Evolutionary conservation across 2,888 invertebrate genomes (phyloP), one percentile per base, ranked within the genome.

Genomic region (Caenorhabditis afra): DNA sequence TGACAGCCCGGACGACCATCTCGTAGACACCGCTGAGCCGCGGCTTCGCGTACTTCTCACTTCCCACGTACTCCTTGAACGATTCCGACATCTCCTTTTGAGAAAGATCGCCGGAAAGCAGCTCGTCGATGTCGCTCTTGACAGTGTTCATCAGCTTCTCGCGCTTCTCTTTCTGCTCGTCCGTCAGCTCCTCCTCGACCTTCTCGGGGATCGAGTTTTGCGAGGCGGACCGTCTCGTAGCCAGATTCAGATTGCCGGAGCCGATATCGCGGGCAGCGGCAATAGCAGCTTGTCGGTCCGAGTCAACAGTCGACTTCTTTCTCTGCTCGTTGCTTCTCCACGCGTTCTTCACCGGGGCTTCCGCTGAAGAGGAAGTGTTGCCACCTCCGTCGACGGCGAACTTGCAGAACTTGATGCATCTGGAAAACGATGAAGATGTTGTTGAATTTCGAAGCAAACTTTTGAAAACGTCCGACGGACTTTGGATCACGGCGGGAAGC

Each of bases 381-480:
- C 81, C 81, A 52, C 81, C 83, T 18, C 82, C 82, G 11, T 75
- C 64, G 3, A 73, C 61, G 16, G 68, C 75, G 20, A 44, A 71
- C 11, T 59, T 58, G 45, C 75, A 78, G 55, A 71, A 82, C 1
- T 66, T 22, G 11, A 62, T 41, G 3, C 55, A 53, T 52, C 80
- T 76, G 68, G 49, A 74, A 65, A n/a, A n/a, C n/a, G n/a, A n/a
- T n/a, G n/a, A n/a, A n/a, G n/a, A n/a, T n/a, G n/a, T n/a, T n/a
- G n/a, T n/a, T n/a, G n/a, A n/a, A n/a, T n/a, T n/a, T n/a, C n/a
- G n/a, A n/a, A n/a, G n/a, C n/a, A n/a, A n/a, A n/a, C n/a, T n/a
- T n/a, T n/a, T n/a, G n/a, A n/a, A n/a, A n/a, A n/a, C n/a, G n/a
- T n/a, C n/a, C n/a, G n/a, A n/a, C n/a, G n/a, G n/a, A n/a, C n/a